Base-by-base conservation (phyloP, 2,797 vertebrate genomes). In the Sebastes elongatus region DNA sequence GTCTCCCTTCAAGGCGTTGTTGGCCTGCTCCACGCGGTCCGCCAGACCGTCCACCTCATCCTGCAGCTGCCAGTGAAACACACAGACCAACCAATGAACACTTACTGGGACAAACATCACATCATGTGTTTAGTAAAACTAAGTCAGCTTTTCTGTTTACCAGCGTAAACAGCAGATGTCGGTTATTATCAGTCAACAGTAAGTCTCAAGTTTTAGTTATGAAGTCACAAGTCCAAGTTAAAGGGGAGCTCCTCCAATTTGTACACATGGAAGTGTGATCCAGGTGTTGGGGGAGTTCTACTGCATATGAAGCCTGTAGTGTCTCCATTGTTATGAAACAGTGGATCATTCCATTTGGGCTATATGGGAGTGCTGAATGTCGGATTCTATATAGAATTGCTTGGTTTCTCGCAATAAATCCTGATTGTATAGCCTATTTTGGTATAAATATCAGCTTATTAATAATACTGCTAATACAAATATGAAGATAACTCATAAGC, bases 31-130 rank as follows among this genome's bases (percentile, higher is more conserved):
- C 68, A 97, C 81, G 76, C 96, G 96, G 86, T 99, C 97, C 71
- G 98, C 96, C 76, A 98, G 95, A 78, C 90, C 95, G 5, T 97
- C 97, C 75, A 98, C 96, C 84, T 98, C 98, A 63, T 96, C 97
- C 80, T 96, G 96, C 76, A 98, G 93, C 98, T 99, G 92, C 63
- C 5, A 14, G 27, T 5, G 33, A 82, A 66, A 53, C 22, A 89
- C 35, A 83, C 5, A 71, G 16, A 67, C 4, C n/a, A 30, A 18
- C 4, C 33, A 70, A 4, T 56, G 1, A 60, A 20, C 46, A 27
- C 16, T 10, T 74, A 4, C 6, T 14, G 10, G 30, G 5, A 56
- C 28, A 64, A 52, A 4, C 35, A 30, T 33, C 8, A n/a, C 16
- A 18, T 13, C 2, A 6, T 23, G 18, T 6, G 10, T 13, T 38